phyloP scores from a whole-genome alignment of 1,140 invertebrate genomes.

The Thalassaphorura encarpata region DNA sequence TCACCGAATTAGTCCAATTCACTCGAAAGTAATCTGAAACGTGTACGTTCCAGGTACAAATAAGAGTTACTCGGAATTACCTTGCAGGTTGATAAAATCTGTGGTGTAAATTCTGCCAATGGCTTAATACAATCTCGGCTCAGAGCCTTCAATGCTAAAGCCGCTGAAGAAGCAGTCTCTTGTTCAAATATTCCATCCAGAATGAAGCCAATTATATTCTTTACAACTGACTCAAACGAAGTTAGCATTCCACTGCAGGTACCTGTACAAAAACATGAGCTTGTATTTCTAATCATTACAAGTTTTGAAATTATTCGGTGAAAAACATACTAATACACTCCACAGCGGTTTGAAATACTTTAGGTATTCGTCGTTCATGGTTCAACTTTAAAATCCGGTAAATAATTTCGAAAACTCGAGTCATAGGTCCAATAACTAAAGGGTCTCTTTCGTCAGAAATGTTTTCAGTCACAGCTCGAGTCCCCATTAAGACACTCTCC shows the following conservation, averaged over 20 bases:
- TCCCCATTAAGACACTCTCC: slow-evolving; percentile 17
- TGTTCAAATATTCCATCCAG: slow-evolving; percentile 25
- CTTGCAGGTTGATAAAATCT: slow-evolving; percentile 27
- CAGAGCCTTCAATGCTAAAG: slow-evolving; percentile 27
- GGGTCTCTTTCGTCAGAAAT: slow-evolving; percentile 29
- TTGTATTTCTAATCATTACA: not conserved
- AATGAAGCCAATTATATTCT: slow-evolving; percentile 27
- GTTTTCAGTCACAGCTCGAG: slow-evolving; percentile 28
- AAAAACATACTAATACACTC: slow-evolving; percentile 30
- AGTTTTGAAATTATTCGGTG: not conserved
- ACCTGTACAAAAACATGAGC: slow-evolving; percentile 10
- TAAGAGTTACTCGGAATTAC: slow-evolving; percentile 16
- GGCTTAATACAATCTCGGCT: slow-evolving; percentile 24
- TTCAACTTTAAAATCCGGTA: slow-evolving; percentile 25
- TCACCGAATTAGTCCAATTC: too few species aligned
- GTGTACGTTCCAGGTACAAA: too few species aligned
- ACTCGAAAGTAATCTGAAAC: too few species aligned
- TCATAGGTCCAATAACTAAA: slow-evolving; percentile 26
- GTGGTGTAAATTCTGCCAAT: slow-evolving; percentile 23
- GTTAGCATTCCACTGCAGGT: slow-evolving; percentile 27
- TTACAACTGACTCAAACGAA: slow-evolving; percentile 22
- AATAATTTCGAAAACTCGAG: slow-evolving; percentile 26
- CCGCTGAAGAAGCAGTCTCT: slow-evolving; percentile 20
- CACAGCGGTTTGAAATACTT: slow-evolving; percentile 28
- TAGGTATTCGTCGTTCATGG: slow-evolving; percentile 12